Percentiles rank a stretch among this genome's conserved stretches.
These are phyloP conservation scores for Cepphus grylle DNA, from an alignment of 2,113 vertebrate species.

Conservation along the genomic window DNA sequence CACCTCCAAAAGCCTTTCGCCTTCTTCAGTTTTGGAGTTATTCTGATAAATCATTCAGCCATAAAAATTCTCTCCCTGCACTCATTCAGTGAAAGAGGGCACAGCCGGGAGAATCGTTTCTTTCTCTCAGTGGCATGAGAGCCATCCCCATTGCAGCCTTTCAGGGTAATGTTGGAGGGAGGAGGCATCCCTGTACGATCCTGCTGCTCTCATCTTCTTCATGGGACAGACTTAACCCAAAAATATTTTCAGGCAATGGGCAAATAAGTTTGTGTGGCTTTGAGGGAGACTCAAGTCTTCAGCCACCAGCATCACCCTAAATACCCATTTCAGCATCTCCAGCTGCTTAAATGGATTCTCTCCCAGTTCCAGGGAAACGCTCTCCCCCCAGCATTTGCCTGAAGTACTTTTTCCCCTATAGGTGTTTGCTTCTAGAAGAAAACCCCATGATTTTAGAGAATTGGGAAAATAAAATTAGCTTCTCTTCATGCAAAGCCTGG, in stretches of 20 bases:
- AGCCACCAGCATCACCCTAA: neutral
- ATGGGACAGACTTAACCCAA: neutral
- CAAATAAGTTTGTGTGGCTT: neutral
- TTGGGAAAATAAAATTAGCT: neutral
- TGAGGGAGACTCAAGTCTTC: neutral
- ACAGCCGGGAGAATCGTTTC: fast-evolving
- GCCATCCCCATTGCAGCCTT: neutral
- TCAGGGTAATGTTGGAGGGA: neutral
- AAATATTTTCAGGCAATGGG: neutral
- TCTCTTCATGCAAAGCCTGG: fast-evolving
- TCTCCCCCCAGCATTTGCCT: neutral
- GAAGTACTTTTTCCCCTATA: neutral
- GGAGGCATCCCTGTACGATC: fast-evolving
- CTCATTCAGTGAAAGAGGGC: fast-evolving
- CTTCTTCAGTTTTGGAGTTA: neutral
- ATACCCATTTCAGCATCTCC: neutral
- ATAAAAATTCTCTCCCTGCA: fast-evolving
- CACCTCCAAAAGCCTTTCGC: neutral
- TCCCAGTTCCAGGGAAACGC: neutral
- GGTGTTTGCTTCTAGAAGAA: neutral
- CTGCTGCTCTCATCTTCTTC: neutral
- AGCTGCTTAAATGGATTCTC: neutral
- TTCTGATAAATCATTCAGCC: fast-evolving
- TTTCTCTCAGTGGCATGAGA: neutral
- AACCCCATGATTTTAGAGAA: neutral